These are phyloP conservation scores for Psittacula cyanocephala DNA, from an alignment of 2,113 vertebrate genomes.

Conservation along the genomic window DNA sequence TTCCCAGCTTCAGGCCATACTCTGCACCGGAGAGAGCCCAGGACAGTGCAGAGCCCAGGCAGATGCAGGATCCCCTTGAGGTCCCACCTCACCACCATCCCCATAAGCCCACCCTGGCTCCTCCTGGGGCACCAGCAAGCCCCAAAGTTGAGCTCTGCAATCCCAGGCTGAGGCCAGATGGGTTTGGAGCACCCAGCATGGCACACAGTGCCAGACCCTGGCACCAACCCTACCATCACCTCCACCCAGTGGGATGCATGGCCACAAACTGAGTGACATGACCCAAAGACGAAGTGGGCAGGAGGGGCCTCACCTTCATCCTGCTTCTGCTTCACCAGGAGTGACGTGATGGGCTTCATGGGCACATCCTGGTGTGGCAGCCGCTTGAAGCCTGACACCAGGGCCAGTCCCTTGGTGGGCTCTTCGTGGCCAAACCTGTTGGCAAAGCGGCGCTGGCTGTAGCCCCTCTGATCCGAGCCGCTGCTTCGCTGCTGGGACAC, in stretches of 20 bases:
- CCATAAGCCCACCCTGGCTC: background rate
- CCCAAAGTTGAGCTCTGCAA: background rate
- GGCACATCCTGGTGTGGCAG: conserved; percentile 73
- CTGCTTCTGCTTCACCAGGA: conserved; percentile 82
- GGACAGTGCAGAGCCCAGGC: background rate
- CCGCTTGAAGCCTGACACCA: conserved; percentile 89
- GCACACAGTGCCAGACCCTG: background rate
- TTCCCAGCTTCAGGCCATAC: conserved; percentile 94
- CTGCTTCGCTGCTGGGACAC: conserved; percentile 15
- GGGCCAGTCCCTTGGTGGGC: conserved; percentile 63
- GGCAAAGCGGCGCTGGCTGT: background rate
- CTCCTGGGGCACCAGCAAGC: background rate
- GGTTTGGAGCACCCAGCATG: background rate
- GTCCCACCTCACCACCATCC: rapidly evolving
- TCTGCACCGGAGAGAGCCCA: conserved; percentile 68
- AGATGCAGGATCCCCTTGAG: background rate
- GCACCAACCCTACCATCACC: background rate
- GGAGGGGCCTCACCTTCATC: conserved; percentile 81
- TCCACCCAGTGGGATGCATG: rapidly evolving
- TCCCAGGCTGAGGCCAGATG: rapidly evolving
- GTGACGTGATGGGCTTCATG: conserved; percentile 80
- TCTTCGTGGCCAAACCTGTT: background rate
- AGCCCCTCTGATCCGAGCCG: background rate
- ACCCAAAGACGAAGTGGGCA: background rate
- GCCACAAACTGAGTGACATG: background rate